Conservation (phyloP, 2,888 invertebrate genomes). For the Stratiomys singularior region DNA sequence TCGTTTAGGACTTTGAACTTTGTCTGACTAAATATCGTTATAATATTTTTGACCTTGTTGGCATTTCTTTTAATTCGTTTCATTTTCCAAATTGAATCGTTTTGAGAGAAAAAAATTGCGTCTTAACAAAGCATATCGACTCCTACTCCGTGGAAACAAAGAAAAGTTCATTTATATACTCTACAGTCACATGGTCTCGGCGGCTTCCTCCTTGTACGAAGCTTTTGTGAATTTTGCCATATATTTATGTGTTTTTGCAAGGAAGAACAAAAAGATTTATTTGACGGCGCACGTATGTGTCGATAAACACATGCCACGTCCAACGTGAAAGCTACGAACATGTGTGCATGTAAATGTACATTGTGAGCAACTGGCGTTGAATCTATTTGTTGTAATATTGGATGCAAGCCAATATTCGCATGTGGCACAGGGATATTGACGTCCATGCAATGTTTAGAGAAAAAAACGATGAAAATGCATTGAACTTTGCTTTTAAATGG, state of each 20-base stretch:
- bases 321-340: background rate
- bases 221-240: conserved; percentile 32
- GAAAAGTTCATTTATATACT: background rate
- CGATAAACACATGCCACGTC: background rate
- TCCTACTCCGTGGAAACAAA: conserved; percentile 10
- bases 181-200: background rate
- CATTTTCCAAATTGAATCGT: background rate
- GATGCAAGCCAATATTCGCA: conserved; percentile 34
- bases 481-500: conserved; percentile 8
- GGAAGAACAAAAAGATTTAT: background rate
- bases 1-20: background rate
- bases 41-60: background rate
- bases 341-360: background rate
- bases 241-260: conserved; percentile 29
- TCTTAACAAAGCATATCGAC: background rate
- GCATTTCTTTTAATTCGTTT: background rate
- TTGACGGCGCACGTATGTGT: background rate
- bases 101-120: background rate
- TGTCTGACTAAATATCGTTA: background rate
- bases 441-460: conserved; percentile 1
- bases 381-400: conserved; percentile 21
- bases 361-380: conserved; percentile 11
- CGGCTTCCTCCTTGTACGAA: background rate
- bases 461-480: conserved; percentile 12
- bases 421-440: conserved; percentile 43